phyloP scores from a whole-genome alignment of 2,113 vertebrate genomes.

The Pseudois nayaur region DNA sequence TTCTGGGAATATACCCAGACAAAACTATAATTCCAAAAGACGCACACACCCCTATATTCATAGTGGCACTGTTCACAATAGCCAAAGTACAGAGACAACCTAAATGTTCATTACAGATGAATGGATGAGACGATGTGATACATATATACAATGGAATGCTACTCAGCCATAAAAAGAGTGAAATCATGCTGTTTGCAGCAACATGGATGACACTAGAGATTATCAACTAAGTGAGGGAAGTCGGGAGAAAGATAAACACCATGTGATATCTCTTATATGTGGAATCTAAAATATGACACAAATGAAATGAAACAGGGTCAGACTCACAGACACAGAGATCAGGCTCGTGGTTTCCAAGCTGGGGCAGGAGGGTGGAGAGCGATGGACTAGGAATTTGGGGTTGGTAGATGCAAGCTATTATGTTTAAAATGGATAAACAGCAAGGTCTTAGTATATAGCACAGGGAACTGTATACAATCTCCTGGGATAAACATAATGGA shows the following conservation, averaged over 20 bases:
- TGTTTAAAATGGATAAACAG: background rate
- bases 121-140: background rate
- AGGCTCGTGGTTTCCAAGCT: background rate
- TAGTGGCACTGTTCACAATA: background rate
- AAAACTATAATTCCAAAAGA: background rate
- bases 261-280: background rate
- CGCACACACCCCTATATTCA: background rate
- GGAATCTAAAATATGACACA: background rate
- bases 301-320: background rate
- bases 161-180: background rate
- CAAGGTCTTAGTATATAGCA: background rate
- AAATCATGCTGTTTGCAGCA: background rate
- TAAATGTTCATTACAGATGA: background rate
- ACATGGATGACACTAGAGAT: background rate
- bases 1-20: background rate
- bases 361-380: background rate
- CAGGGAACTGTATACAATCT: background rate
- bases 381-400: background rate
- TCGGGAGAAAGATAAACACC: background rate
- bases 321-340: background rate
- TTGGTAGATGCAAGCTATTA: background rate
- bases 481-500: background rate
- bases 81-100: background rate
- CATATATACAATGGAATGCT: background rate
- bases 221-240: background rate